Percentiles rank a stretch among this genome's conserved stretches.
phyloP scores from a whole-genome alignment of 2,888 invertebrate genomes.

The Saturnia pavonia region DNA sequence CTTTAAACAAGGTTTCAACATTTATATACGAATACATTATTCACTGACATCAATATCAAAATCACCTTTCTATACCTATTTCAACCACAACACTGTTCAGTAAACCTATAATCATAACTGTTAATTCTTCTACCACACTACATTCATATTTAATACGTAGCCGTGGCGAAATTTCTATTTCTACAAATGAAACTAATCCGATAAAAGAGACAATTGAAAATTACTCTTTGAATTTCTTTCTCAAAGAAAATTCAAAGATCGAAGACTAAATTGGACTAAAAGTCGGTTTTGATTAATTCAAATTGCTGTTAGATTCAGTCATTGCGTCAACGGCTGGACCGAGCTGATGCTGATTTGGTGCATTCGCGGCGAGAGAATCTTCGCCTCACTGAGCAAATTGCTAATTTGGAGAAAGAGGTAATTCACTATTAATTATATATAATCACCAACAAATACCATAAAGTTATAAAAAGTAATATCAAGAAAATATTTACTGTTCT shows the following conservation, averaged over 20 bases:
- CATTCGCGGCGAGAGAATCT: slow-evolving; percentile 91
- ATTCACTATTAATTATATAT: background rate
- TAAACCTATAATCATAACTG: too few species aligned
- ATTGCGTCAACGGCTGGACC: slow-evolving; percentile 87
- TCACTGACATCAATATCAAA: too few species aligned
- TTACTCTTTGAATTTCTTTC: too few species aligned
- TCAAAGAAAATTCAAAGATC: too few species aligned
- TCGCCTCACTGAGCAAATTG: slow-evolving; percentile 88
- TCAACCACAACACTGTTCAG: too few species aligned
- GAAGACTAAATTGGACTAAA: background rate
- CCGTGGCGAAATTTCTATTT: too few species aligned
- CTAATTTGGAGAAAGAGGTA: slow-evolving; percentile 91
- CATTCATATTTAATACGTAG: too few species aligned
- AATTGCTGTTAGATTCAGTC: slow-evolving; percentile 78
- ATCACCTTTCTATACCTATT: too few species aligned
- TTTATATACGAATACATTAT: background rate
- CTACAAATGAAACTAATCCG: too few species aligned
- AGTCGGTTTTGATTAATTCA: background rate
- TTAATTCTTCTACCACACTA: too few species aligned
- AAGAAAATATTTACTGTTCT: background rate
- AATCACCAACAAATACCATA: background rate
- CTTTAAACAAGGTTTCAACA: background rate
- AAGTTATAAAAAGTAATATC: too few species aligned
- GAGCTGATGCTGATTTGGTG: slow-evolving; percentile 90
- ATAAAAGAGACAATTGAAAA: too few species aligned